Base-by-base conservation (phyloP, 2,888 invertebrate genomes). In the Drosophila meridiana region DNA sequence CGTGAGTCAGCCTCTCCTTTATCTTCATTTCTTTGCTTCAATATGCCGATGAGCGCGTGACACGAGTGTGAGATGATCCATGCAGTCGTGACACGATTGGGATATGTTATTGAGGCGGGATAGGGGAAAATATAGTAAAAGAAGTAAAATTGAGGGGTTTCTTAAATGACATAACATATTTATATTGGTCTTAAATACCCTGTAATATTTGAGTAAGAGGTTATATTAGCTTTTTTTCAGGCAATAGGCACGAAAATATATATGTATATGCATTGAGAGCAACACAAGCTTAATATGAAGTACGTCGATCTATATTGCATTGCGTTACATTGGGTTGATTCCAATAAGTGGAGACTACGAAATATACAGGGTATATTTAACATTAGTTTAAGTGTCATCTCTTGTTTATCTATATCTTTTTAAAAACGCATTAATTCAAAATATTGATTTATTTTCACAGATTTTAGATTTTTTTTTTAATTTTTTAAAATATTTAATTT, bases 1-100 rank as follows among this genome's bases (percentile, higher is more conserved):
- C 92, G 93, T 93, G 85, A 93, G 93, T 92, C 68, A 40, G 0
- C 30, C 20, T 32, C 4, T 7, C 1, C 9, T 56, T 72, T 58
- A 20, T 20, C 52, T 34, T 73, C 70, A n/a, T 36, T 45, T 53
- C 48, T 28, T 40, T n/a, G 13, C 32, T 20, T 4, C 4, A 4
- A 32, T 11, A 8, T 28, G 9, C 2, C 28, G 55, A 67, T 76
- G 48, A 0, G 30, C 48, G 2, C 53, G 57, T 55, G 72, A 59
- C 64, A 60, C 48, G 42, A 53, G 3, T 13, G 32, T 42, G 13
- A 34, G 47, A 1, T 47, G 28, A 4, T 28, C 3, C 11, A 13
- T 1, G 6, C 45, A 45, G 13, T 28, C 47, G 47, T 13, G 47
- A 47, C 28, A 47, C 47, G 47, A 47, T 3, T 1, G 14, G 1